Evolutionary conservation across 2,888 invertebrate genomes (phyloP).

Genomic region (Thecophora atra): DNA sequence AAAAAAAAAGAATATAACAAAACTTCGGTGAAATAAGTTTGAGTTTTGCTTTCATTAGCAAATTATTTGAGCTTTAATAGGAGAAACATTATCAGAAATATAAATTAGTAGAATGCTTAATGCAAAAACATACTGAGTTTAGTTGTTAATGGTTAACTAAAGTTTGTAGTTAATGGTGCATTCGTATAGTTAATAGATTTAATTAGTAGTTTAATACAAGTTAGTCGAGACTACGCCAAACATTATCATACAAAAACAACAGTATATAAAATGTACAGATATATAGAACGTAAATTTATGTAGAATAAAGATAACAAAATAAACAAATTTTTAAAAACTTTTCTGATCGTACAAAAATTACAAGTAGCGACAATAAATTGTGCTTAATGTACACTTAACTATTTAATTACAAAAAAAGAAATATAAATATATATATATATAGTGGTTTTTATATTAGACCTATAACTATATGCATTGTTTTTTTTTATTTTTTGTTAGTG

Average conservation of each 20-base stretch:
- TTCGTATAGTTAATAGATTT: no score
- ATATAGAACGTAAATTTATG: neutral
- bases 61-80: no score
- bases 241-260: conserved; percentile 2
- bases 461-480: conserved; percentile 21
- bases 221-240: no score
- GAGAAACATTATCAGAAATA: no score
- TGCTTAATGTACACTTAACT: conserved; percentile 31
- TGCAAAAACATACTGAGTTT: no score
- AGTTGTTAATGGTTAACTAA: no score
- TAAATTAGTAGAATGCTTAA: no score
- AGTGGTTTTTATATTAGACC: neutral
- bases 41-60: no score
- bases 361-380: conserved; percentile 18
- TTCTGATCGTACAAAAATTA: neutral
- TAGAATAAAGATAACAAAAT: neutral
- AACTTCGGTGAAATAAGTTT: no score
- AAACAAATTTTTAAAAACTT: neutral
- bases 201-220: no score
- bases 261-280: conserved; percentile 9
- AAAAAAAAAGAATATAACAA: no score
- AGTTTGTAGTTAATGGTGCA: no score
- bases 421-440: conserved; percentile 19
- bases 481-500: neutral
- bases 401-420: conserved; percentile 21